Conservation (phyloP, 2,888 invertebrate species). For the Brachynemurus nebulosus region DNA sequence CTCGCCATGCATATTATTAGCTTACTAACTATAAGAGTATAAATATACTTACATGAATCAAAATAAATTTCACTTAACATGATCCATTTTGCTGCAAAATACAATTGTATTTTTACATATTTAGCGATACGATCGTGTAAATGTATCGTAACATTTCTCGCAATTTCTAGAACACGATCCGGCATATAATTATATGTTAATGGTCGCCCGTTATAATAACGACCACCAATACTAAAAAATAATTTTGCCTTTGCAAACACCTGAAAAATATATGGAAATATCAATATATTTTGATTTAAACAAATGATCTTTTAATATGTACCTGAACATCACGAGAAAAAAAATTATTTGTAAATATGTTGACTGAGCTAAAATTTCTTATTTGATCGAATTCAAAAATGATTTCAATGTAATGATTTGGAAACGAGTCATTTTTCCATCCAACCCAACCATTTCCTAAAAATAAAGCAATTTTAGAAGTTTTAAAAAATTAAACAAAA, state of each 20-base stretch:
- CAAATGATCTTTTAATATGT: conserved; percentile 16
- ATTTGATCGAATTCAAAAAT: conserved; percentile 56
- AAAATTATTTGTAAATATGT: conserved; percentile 57
- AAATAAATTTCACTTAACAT: conserved; percentile 56
- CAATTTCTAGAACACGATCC: conserved; percentile 45
- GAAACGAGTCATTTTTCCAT: conserved; percentile 48
- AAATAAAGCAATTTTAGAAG: too few relatives aligned
- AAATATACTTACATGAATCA: conserved; percentile 35
- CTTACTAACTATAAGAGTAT: background rate
- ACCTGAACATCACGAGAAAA: conserved; percentile 54
- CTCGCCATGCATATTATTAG: background rate
- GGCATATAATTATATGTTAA: conserved; percentile 44
- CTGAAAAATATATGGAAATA: conserved; percentile 24
- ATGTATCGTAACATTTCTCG: conserved; percentile 52
- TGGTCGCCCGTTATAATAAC: conserved; percentile 38
- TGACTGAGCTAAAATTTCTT: conserved; percentile 50
- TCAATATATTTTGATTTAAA: background rate
- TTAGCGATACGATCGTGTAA: conserved; percentile 46
- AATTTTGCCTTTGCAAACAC: conserved; percentile 52
- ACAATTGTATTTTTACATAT: conserved; percentile 46
- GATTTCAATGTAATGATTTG: conserved; percentile 44
- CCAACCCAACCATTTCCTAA: conserved; percentile 62
- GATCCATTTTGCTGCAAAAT: conserved; percentile 55
- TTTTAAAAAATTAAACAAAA: too few relatives aligned
- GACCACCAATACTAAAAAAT: conserved; percentile 46